Evolutionary conservation across 2,888 invertebrate genomes (phyloP), one percentile per base, ranked within the genome.

Genomic region (Drosophila sordidula): DNA sequence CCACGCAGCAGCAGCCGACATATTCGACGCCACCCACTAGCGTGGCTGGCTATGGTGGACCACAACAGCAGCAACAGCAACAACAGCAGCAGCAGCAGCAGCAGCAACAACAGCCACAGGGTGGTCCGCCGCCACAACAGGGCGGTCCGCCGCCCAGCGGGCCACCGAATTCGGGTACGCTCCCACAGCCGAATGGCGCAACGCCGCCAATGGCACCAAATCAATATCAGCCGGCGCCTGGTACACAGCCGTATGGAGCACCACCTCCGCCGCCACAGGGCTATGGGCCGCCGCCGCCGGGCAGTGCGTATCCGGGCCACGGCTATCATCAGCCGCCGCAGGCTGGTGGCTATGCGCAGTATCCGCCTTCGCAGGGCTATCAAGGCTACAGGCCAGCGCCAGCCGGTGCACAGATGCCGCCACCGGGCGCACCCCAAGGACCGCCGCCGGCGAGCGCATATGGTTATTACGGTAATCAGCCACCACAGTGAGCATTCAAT

Each of bases 401-500:
- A 11, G 63, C 51, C 3, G 94, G 95, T 2, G 93, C 93, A 32
- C 93, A 93, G 52, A 93, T 93, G 84, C 93, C 93, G 89, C 93
- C 93, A 39, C 93, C 93, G 4, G 90, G 91, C 4, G 88, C 90
- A 42, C 90, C 90, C 4, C 91, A 91, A 62, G 91, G 91, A 42
- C 92, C 91, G 34, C 92, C 91, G 26, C 95, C 96, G 6, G 95
- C 96, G 75, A 95, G 95, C 63, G 94, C 95, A 66, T 97, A 97
- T 90, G 95, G 96, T 39, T 96, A 96, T 91, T 96, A 96, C 90
- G 95, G 96, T 52, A 96, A 96, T 90, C 96, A 96, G 86, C 96
- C 96, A 69, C 96, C 96, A 34, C 92, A 92, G 78, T 92, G 89
- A 90, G 45, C 47, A 44, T 1, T 41, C 4, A 18, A 16, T 29